Base-by-base conservation (phyloP, 2,113 vertebrate species). In the Crotophaga sulcirostris region DNA sequence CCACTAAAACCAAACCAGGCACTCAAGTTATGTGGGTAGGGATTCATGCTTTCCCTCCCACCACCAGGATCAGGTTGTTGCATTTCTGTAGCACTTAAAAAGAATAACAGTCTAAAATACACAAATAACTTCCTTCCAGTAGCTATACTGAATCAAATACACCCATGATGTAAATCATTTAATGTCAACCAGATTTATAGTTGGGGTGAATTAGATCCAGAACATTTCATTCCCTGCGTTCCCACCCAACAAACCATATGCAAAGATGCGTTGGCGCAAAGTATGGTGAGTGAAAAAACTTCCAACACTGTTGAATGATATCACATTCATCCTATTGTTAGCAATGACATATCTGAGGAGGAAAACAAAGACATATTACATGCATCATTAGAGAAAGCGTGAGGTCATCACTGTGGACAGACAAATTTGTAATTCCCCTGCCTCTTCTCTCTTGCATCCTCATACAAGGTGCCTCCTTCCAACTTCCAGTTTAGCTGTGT, bases 51-150 rank as follows among this genome's bases (percentile, higher is more conserved):
- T 68, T 85, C 11, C 26, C n/a, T 89, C 24, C 55, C 26, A 25
- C 31, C 15, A 2, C 25, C 36, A 85, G 78, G 36, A 94, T 75
- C 81, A 73, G 34, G 25, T 72, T 26, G 5, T 73, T 59, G 38
- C 33, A 55, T 85, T 96, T 95, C 68, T 72, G 28, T 31, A 68
- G 45, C 33, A 24, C 52, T 84, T 69, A 47, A 91, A 93, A 91
- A 93, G n/a, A 79, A 84, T 70, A 74, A 60, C 54, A 76, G 28
- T 12, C 58, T 82, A 85, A 87, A 94, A 94, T 77, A 94, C 92
- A 76, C 81, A 94, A 91, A 55, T 92, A 24, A 91, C 87, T 97
- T 93, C 84, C 84, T 89, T 80, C n/a, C 93, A 93, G 84, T 89
- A 96, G 93, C 89, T 89, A 76, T 63, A 55, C 28, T 49, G 78